A percentile compares a stretch with the other conserved stretches of the same genome.
Conservation (phyloP, 2,113 vertebrate genomes). For the Egretta garzetta region DNA sequence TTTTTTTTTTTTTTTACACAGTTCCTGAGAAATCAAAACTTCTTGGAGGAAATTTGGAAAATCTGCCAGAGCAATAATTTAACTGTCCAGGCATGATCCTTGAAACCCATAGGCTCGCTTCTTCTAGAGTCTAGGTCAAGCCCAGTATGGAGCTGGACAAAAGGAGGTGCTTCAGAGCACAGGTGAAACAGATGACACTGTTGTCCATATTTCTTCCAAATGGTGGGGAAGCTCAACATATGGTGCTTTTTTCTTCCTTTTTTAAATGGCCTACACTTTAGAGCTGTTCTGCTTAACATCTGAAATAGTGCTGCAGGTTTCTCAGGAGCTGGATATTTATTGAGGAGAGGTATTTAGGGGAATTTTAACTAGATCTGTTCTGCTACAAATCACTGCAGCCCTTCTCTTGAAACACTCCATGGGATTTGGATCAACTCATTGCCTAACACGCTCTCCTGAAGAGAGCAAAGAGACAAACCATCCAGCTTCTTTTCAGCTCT, state of each 20-base stretch:
- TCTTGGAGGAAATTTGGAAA: not conserved
- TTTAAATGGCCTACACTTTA: not conserved
- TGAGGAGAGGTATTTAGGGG: not conserved
- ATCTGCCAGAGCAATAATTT: not conserved
- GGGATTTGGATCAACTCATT: not conserved
- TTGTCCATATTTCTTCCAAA: not conserved
- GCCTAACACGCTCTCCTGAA: not conserved
- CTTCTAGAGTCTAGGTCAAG: not conserved
- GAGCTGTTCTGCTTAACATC: not conserved
- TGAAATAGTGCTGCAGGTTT: not conserved
- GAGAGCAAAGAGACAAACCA: not conserved
- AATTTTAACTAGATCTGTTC: not conserved
- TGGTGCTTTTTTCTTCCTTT: not conserved
- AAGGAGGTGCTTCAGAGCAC: not conserved
- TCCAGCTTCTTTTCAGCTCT: not conserved
- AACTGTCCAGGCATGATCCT: not conserved
- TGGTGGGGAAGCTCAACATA: not conserved
- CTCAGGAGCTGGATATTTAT: not conserved
- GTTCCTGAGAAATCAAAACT: not conserved
- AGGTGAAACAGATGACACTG: not conserved
- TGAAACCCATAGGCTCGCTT: not conserved
- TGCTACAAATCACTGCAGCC: not conserved
- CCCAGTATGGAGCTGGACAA: not conserved
- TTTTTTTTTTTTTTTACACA: not conserved
- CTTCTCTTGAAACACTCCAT: not conserved